Conservation (phyloP, 2,113 vertebrate species). For the Misgurnus mizolepis region DNA sequence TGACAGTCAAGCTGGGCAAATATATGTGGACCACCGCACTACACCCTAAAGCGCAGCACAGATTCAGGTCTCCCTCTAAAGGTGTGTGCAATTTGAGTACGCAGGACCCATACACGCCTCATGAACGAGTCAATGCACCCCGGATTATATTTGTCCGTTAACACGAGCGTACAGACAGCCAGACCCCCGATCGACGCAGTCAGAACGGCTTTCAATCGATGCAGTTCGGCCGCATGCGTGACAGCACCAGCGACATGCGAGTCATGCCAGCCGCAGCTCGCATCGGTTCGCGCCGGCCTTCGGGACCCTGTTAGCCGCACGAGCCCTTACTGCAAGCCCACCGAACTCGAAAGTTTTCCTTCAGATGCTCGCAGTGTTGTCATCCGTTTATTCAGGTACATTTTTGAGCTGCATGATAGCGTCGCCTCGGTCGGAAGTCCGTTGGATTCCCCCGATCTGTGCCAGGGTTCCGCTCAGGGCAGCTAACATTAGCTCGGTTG, state of each 20-base stretch:
- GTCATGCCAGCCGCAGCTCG: slow-evolving; percentile 66
- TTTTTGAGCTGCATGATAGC: slow-evolving; percentile 60
- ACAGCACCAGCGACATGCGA: slow-evolving; percentile 68
- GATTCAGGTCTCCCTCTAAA: slow-evolving; percentile 66
- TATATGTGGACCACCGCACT: slow-evolving; percentile 68
- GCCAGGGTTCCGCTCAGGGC: slow-evolving; percentile 64
- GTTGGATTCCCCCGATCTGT: slow-evolving; percentile 61
- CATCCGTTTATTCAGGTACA: slow-evolving; percentile 69
- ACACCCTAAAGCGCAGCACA: slow-evolving; percentile 65
- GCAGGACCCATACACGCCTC: slow-evolving; percentile 76
- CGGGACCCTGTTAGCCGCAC: slow-evolving; percentile 44
- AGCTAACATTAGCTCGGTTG: slow-evolving; percentile 68
- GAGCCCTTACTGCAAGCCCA: slow-evolving; percentile 59
- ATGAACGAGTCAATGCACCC: slow-evolving; percentile 66
- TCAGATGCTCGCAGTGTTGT: slow-evolving; percentile 64
- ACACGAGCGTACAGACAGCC: slow-evolving; percentile 70
- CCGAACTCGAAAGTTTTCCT: slow-evolving; percentile 73
- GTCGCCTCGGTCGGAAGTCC: slow-evolving; percentile 69
- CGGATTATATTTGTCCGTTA: slow-evolving; percentile 63
- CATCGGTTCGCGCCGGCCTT: slow-evolving; percentile 57
- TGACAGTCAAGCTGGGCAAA: slow-evolving; percentile 57
- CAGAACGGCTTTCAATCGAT: slow-evolving; percentile 72
- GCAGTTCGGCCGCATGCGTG: slow-evolving; percentile 65
- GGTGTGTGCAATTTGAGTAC: slow-evolving; percentile 73
- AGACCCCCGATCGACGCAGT: slow-evolving; percentile 69